These are phyloP conservation scores for Cataglyphis altisquamis DNA, from an alignment of 2,888 invertebrate species.

Conservation along the genomic window DNA sequence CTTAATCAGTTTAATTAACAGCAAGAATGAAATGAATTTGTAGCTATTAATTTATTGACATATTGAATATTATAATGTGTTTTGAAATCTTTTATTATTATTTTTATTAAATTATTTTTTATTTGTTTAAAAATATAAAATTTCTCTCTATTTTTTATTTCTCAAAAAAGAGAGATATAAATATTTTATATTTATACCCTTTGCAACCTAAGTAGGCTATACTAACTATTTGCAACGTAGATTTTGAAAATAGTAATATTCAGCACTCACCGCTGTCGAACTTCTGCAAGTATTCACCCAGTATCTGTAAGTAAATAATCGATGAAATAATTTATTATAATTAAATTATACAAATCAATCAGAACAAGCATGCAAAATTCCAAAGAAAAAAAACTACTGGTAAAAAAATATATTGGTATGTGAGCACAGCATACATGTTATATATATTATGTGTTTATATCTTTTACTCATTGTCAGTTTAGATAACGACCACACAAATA, in stretches of 20 bases:
- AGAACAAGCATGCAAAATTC: background rate
- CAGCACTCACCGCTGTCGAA: background rate
- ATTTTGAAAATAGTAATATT: constrained; percentile 6
- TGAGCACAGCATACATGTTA: background rate
- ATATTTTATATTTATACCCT: constrained; percentile 14
- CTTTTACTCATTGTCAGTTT: background rate
- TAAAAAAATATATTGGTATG: background rate
- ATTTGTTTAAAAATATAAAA: constrained; percentile 24
- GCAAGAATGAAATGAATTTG: constrained; percentile 20
- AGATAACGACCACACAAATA: background rate
- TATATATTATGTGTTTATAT: background rate
- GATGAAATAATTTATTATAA: background rate
- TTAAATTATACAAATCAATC: background rate
- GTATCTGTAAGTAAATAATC: background rate
- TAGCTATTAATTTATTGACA: background rate
- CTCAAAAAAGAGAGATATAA: background rate
- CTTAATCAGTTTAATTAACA: background rate
- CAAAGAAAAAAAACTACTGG: background rate
- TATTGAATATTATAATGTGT: constrained; percentile 4
- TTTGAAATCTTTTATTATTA: constrained; percentile 1
- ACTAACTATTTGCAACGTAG: background rate
- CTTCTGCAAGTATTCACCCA: background rate
- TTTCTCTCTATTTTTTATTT: constrained; percentile 22
- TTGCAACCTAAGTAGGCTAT: background rate
- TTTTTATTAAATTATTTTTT: constrained; percentile 44